Evolutionary conservation across 2,113 vertebrate species (phyloP).

Genomic region (Probosciger aterrimus): DNA sequence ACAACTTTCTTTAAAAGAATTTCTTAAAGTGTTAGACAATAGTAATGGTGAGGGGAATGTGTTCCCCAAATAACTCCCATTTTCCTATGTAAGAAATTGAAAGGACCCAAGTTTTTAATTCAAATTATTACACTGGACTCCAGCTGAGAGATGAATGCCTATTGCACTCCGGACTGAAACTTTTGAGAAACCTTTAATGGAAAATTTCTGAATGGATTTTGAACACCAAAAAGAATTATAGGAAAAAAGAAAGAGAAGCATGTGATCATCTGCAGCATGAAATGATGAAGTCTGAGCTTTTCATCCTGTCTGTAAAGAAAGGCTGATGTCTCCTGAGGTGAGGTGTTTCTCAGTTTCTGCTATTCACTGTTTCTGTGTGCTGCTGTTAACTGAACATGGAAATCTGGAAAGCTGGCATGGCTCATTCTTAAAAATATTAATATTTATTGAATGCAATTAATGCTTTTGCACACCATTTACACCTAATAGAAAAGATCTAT

Average conservation of each 20-base stretch:
- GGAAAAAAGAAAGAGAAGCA: not conserved
- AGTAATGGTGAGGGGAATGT: not conserved
- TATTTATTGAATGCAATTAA: not conserved
- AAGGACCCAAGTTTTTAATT: not conserved
- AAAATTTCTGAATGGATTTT: slow-evolving; percentile 1
- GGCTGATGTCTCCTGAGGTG: not conserved
- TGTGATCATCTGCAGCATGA: not conserved
- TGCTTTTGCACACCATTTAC: not conserved
- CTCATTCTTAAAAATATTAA: not conserved
- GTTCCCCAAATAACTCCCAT: not conserved
- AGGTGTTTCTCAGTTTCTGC: not conserved
- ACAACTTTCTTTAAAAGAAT: not conserved
- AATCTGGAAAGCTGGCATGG: not conserved
- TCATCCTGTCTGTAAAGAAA: not conserved
- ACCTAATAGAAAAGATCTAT: not conserved
- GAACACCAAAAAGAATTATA: not conserved
- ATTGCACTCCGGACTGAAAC: not conserved
- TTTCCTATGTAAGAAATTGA: not conserved
- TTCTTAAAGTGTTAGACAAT: not conserved
- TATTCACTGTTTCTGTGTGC: not conserved
- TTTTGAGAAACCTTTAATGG: not conserved
- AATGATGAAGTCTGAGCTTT: not conserved
- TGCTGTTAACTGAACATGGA: not conserved
- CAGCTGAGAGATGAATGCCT: not conserved
- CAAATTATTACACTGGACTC: not conserved